Evolutionary conservation across 2,888 invertebrate genomes (phyloP), one percentile per base, ranked within the genome.

Genomic region (Drosophila nr. medialis): DNA sequence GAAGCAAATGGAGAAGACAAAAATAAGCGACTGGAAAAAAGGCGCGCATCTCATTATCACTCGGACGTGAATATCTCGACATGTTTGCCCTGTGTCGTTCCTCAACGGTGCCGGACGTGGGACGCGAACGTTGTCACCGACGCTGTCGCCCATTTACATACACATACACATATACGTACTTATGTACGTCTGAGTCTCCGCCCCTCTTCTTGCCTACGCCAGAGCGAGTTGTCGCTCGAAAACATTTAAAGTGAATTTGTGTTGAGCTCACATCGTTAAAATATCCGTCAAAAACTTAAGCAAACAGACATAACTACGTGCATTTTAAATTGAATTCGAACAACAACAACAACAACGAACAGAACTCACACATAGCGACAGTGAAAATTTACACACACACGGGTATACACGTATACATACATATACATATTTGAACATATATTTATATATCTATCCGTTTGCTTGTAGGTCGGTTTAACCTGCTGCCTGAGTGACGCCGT

Each of bases 1-100:
- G 48, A 63, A 72, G 58, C 50, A 62, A 83, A 30, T 62, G 76
- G 29, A 77, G 62, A 53, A 69, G 75, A 64, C 55, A 54, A 60
- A 74, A 77, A 77, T 75, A 78, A 77, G 75, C 75, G 75, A 75
- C 40, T 79, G 68, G 67, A 72, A 65, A 73, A 89, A 85, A 85
- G 90, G 84, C 88, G 90, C 80, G 90, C 91, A 91, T 91, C 91
- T 92, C 90, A 92, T 91, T 91, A 91, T 91, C 92, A 91, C 90
- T 86, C 86, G 82, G 85, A 91, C 91, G 91, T 91, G 91, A 91
- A 91, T 90, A 89, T 89, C 81, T 87, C 75, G 81, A 80, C 83
- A 87, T 84, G 90, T 84, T 90, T 88, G 86, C 75, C 74, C 81
- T 88, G 56, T 80, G 89, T 88, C 75, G 89, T 74, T 82, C 72